phyloP scores from a whole-genome alignment of 1,140 invertebrate species.

The Leptinotarsa defecta region DNA sequence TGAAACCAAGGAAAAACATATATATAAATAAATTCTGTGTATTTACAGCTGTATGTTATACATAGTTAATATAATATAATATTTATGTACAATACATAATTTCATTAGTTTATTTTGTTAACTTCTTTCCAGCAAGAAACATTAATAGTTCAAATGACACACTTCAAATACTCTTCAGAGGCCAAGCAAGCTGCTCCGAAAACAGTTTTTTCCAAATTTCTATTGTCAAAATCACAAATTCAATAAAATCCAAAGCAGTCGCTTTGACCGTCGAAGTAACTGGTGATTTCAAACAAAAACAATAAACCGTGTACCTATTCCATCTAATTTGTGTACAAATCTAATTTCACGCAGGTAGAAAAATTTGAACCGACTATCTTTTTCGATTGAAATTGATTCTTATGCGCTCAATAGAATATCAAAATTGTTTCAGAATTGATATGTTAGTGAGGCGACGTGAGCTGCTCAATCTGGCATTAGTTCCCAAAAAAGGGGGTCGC shows the following conservation, averaged over 20 bases:
- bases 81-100: slow-evolving; percentile 24
- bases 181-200: not conserved
- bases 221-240: slow-evolving; percentile 6
- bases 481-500: not conserved
- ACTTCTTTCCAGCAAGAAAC: slow-evolving; percentile 19
- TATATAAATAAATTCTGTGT: slow-evolving; percentile 23
- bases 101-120: slow-evolving; percentile 25
- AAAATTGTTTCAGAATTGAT: slow-evolving; percentile 21
- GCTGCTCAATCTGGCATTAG: not conserved
- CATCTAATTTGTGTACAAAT: slow-evolving; percentile 15
- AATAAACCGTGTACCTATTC: not conserved
- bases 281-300: slow-evolving; percentile 1
- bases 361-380: not conserved
- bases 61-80: slow-evolving; percentile 23
- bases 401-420: slow-evolving; percentile 17
- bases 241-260: not conserved
- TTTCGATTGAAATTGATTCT: slow-evolving; percentile 8
- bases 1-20: not conserved
- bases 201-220: not conserved
- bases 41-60: slow-evolving; percentile 25
- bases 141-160: slow-evolving; percentile 5
- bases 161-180: not conserved
- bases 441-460: slow-evolving; percentile 11
- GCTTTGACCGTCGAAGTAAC: not conserved
- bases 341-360: not conserved